Evolutionary conservation across 2,888 invertebrate species (phyloP), one percentile per base, ranked within the genome.

Genomic region (Chouioia cunea): DNA sequence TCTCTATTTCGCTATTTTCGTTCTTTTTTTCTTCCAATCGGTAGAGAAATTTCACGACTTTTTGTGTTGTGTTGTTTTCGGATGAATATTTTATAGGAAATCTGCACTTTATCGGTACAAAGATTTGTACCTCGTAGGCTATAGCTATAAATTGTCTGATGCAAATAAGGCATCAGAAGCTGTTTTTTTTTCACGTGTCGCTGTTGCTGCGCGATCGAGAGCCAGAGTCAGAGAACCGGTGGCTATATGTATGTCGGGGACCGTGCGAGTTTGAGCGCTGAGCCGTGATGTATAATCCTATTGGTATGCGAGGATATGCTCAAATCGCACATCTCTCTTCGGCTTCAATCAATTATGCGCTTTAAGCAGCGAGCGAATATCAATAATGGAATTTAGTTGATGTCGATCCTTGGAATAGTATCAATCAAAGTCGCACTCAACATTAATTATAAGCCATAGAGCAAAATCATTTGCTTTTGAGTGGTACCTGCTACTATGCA

Each of bases 221-320:
- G 36, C n/a, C n/a, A n/a, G n/a, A n/a, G n/a, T n/a, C 36, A 46
- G 36, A 46, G 54, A 52, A 18, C 44, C 46, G 62, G 23, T 53
- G 62, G 52, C 58, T 60, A 65, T n/a, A n/a, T n/a, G n/a, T n/a
- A n/a, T n/a, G n/a, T 65, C 69, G 54, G 46, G n/a, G 47, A 23
- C 22, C 23, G 64, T 70, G 54, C 68, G 43, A 47, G 69, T 44
- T 18, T 64, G 71, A 62, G 50, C 73, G 71, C 72, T 65, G 71
- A 74, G 73, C 75, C 74, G 75, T 75, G 74, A 74, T 64, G 71
- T 58, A 65, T 77, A 79, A 80, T 80, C 79, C 76, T 73, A 76
- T 76, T 73, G 77, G 76, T 77, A 78, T 76, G 77, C 74, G 75
- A 71, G 71, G 71, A 68, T 70, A 70, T 58, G 62, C 60, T 63